phyloP scores from a whole-genome alignment of 2,888 invertebrate genomes.

The Cantharis rustica region DNA sequence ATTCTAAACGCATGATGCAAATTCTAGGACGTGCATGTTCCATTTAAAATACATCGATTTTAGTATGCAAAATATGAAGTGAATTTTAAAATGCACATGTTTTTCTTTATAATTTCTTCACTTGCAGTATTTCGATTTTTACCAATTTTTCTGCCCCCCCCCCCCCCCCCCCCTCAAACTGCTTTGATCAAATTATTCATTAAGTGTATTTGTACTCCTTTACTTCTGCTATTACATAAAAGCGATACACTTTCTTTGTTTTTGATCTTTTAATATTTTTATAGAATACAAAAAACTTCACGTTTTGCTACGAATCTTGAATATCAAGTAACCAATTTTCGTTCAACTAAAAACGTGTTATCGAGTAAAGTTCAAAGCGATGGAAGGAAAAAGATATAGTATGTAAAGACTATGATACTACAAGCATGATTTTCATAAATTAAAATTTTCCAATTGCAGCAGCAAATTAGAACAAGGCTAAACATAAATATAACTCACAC shows the following conservation, averaged over 20 bases:
- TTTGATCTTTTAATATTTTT: not conserved
- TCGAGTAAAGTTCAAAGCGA: not conserved
- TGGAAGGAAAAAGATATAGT: not conserved
- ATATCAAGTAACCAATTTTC: not conserved
- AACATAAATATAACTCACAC: not conserved
- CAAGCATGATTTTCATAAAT: not conserved
- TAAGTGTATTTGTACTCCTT: not conserved
- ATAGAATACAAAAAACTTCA: not conserved
- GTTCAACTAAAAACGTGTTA: not conserved
- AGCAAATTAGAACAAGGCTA: not conserved
- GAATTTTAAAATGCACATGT: not conserved
- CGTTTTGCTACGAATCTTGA: not conserved
- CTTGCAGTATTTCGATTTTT: not conserved
- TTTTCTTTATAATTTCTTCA: not conserved
- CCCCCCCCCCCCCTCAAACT: no score
- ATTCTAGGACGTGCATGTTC: not conserved
- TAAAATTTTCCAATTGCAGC: not conserved
- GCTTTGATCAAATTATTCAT: no score
- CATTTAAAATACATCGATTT: not conserved
- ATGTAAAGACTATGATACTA: no score
- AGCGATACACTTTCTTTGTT: not conserved
- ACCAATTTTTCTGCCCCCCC: not conserved
- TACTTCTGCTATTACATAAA: not conserved
- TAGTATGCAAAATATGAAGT: not conserved
- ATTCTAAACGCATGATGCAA: not conserved